A percentile compares a stretch with the other conserved stretches of the same genome.
Conservation (phyloP, 2,113 vertebrate genomes). For the Trematomus loennbergii region DNA sequence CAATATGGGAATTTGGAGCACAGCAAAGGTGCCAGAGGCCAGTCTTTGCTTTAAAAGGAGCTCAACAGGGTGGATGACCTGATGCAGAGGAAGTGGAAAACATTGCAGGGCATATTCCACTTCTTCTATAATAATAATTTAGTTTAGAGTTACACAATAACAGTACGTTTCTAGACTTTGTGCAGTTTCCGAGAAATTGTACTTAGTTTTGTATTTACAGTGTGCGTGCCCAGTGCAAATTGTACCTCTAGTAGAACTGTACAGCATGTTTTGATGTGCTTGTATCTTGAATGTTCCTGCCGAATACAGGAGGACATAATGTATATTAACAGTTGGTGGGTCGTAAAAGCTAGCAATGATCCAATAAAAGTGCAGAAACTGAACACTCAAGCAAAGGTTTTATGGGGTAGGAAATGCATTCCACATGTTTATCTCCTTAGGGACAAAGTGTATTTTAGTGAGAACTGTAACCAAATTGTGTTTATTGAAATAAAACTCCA, state of each 20-base stretch:
- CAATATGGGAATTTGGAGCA: slow-evolving; percentile 60
- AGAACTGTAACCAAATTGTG: not conserved
- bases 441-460: slow-evolving; percentile 1
- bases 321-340: slow-evolving; percentile 24
- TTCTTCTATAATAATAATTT: not conserved
- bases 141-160: not conserved
- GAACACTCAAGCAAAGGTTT: slow-evolving; percentile 5
- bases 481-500: not conserved
- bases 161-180: not conserved
- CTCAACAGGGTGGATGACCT: slow-evolving; percentile 45
- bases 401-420: slow-evolving; percentile 1
- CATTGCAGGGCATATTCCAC: not conserved
- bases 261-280: not conserved
- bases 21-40: slow-evolving; percentile 48
- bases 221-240: not conserved
- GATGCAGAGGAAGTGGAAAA: slow-evolving; percentile 14
- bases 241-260: not conserved
- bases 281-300: not conserved
- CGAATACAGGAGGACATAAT: slow-evolving; percentile 6
- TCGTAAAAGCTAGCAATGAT: slow-evolving; percentile 6
- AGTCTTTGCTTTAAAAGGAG: slow-evolving; percentile 45
- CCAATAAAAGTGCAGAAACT: slow-evolving; percentile 12
- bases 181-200: not conserved
- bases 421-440: slow-evolving; percentile 4
- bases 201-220: not conserved